These are phyloP conservation scores for Naso thynnoides DNA, from an alignment of 2,797 vertebrate genomes.

Conservation along the genomic window DNA sequence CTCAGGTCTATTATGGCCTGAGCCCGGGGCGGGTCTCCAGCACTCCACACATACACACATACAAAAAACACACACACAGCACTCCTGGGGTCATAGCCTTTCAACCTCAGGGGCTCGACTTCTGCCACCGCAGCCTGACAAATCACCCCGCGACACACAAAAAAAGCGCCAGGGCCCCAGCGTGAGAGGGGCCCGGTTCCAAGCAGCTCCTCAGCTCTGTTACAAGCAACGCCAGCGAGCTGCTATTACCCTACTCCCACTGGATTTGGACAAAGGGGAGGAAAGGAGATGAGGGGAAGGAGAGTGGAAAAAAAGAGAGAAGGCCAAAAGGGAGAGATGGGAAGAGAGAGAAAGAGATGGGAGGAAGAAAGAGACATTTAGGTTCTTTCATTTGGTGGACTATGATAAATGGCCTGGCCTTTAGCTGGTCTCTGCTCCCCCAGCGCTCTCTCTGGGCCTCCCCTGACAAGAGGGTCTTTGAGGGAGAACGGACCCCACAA, in stretches of 20 bases:
- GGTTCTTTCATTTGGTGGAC: constrained; percentile 94
- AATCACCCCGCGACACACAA: constrained; percentile 92
- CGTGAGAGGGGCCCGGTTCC: constrained; percentile 84
- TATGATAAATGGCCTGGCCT: constrained; percentile 96
- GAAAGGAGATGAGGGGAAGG: constrained; percentile 69
- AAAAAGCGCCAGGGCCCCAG: constrained; percentile 90
- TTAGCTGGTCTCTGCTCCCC: constrained; percentile 88
- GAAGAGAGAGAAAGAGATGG: constrained; percentile 86
- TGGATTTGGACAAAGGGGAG: constrained; percentile 92
- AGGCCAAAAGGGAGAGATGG: constrained; percentile 64
- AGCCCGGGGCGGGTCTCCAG: constrained; percentile 84
- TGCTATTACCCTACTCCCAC: constrained; percentile 80
- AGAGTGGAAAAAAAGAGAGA: constrained; percentile 60
- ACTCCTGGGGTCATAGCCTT: constrained; percentile 98
- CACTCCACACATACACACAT: constrained; percentile 56
- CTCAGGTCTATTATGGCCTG: constrained; percentile 90
- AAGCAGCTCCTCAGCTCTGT: constrained; percentile 86
- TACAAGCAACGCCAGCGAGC: constrained; percentile 69
- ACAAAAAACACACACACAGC: constrained; percentile 83
- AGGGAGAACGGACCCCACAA: constrained; percentile 84
- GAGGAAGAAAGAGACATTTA: constrained; percentile 88
- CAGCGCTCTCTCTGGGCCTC: constrained; percentile 87
- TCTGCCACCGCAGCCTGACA: constrained; percentile 97
- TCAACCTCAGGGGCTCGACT: constrained; percentile 99
- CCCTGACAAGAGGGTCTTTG: constrained; percentile 88